Conservation (phyloP, 2,113 vertebrate species). For the Lepisosteus osseus region DNA sequence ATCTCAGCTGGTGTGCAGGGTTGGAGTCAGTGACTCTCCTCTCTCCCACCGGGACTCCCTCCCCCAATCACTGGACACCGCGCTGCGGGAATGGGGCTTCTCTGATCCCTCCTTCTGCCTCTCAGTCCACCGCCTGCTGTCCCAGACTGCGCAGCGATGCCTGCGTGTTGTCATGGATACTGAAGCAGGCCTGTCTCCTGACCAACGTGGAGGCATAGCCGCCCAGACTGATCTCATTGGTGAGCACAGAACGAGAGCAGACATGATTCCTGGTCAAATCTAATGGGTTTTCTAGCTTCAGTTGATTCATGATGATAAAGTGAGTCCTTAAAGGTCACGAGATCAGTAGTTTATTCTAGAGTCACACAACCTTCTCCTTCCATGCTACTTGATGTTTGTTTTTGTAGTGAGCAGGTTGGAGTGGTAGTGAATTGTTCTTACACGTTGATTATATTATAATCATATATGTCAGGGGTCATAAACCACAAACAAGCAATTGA, state of each 20-base stretch:
- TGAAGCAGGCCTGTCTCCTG: slow-evolving; percentile 47
- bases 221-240: slow-evolving; percentile 58
- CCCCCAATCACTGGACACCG: slow-evolving; percentile 51
- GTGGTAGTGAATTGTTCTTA: too few species aligned
- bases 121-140: slow-evolving; percentile 41
- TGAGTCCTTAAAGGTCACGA: too few species aligned
- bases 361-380: too few species aligned
- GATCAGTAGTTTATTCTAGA: too few species aligned
- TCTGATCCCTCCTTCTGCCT: slow-evolving; percentile 38
- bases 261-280: too few species aligned
- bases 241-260: slow-evolving; percentile 28
- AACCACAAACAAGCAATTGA: too few species aligned
- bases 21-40: slow-evolving; percentile 51
- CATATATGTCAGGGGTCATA: too few species aligned
- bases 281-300: too few species aligned
- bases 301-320: too few species aligned
- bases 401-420: too few species aligned
- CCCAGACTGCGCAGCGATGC: slow-evolving; percentile 47
- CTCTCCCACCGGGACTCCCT: slow-evolving; percentile 48
- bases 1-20: slow-evolving; percentile 57
- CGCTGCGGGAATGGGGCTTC: slow-evolving; percentile 52
- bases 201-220: slow-evolving; percentile 53
- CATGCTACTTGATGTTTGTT: too few species aligned
- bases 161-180: slow-evolving; percentile 52
- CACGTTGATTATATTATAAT: too few species aligned